A percentile compares a stretch with the other conserved stretches of the same genome.
Conservation (phyloP, 2,797 vertebrate genomes). For the Crenuchus spilurus region DNA sequence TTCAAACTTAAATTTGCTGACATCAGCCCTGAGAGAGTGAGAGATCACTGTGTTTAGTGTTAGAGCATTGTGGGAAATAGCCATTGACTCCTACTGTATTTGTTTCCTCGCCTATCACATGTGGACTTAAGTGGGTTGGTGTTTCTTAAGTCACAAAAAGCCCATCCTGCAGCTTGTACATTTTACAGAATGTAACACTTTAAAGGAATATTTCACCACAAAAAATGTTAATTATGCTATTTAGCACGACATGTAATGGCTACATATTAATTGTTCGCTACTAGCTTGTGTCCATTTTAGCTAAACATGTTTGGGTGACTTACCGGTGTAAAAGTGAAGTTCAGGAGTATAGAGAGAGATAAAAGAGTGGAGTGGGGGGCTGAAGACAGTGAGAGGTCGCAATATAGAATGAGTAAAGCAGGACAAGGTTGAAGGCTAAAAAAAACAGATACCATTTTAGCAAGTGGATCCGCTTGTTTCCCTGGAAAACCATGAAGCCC, state of each 20-base stretch:
- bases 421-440: not conserved
- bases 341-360: not conserved
- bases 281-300: not conserved
- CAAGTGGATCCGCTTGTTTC: constrained; percentile 97
- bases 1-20: constrained; percentile 97
- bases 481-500: constrained; percentile 97
- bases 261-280: not conserved
- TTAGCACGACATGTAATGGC: not conserved
- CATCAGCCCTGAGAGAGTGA: constrained; percentile 84
- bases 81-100: not conserved
- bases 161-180: too few relatives aligned
- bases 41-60: constrained; percentile 1
- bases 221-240: not conserved
- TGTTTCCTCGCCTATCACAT: not conserved
- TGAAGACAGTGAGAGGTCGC: constrained; percentile 3
- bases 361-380: not conserved
- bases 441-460: constrained; percentile 88
- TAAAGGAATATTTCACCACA: not conserved
- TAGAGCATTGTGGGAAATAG: not conserved
- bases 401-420: not conserved
- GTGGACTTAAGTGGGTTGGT: not conserved
- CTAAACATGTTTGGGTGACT: not conserved
- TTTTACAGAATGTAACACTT: not conserved
- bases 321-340: not conserved
- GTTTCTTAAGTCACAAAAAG: not conserved